phyloP scores from a whole-genome alignment of 1,140 invertebrate genomes.

The Antheraea pernyi region DNA sequence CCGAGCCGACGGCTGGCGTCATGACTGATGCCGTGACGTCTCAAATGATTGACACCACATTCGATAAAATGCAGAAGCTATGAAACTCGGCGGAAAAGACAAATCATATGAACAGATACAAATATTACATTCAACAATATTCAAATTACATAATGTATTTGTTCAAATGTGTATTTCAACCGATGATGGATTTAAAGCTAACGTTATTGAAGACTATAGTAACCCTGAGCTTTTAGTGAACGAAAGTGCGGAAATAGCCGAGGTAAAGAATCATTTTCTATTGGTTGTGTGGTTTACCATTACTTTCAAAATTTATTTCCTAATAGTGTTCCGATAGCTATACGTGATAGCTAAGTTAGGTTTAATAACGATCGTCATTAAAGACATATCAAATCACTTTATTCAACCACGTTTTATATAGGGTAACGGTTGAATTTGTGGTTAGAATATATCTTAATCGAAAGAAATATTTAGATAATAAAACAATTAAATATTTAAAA shows the following conservation, averaged over 20 bases:
- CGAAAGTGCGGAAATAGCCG: no score
- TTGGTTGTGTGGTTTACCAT: no score
- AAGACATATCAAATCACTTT: no score
- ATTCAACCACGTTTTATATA: no score
- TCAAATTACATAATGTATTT: neutral
- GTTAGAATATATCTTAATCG: neutral
- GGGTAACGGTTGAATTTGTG: no score
- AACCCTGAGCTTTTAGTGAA: no score
- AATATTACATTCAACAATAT: neutral
- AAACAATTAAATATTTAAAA: neutral
- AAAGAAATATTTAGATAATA: neutral
- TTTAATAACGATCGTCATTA: no score
- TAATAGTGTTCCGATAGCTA: no score
- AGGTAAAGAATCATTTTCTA: no score
- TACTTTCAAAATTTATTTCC: no score
- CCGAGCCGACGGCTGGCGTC: slow-evolving; percentile 7
- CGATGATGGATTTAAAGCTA: neutral
- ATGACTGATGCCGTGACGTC: slow-evolving; percentile 27
- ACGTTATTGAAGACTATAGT: no score
- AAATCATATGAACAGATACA: slow-evolving; percentile 3
- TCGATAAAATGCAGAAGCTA: slow-evolving; percentile 1
- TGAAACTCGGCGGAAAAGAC: neutral
- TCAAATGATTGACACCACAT: slow-evolving; percentile 34
- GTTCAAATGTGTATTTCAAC: neutral
- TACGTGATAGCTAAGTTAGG: no score